These are phyloP conservation scores for Meda fulgida DNA, from an alignment of 2,797 vertebrate species.

Conservation along the genomic window DNA sequence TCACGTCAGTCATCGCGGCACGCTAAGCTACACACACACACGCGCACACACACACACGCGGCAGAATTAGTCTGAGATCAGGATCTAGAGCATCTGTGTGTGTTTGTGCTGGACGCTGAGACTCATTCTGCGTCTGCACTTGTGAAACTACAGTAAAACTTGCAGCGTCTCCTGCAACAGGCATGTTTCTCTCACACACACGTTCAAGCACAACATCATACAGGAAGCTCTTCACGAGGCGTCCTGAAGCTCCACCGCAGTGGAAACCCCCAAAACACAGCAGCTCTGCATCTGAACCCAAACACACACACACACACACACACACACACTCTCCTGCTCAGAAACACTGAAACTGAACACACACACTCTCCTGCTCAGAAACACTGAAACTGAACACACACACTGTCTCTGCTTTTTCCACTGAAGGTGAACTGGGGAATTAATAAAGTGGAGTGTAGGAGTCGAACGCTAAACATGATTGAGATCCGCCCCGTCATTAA, in stretches of 20 bases:
- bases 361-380: too few species aligned
- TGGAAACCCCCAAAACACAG: constrained; percentile 16
- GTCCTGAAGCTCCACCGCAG: neutral
- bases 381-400: too few species aligned
- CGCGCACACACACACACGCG: neutral
- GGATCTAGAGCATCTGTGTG: neutral
- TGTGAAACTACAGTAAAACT: neutral
- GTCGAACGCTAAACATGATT: neutral
- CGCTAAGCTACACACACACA: constrained; percentile 79
- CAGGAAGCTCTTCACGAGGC: neutral
- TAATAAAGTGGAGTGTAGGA: too few species aligned
- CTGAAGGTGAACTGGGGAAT: too few species aligned
- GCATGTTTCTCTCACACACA: too few species aligned
- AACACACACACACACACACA: neutral
- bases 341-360: too few species aligned
- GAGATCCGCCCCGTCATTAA: neutral
- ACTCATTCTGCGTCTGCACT: neutral
- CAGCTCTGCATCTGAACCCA: neutral
- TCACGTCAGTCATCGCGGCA: constrained; percentile 95
- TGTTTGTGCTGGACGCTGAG: neutral
- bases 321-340: too few species aligned
- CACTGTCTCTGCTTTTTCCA: too few species aligned
- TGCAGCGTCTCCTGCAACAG: too few species aligned
- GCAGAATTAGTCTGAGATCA: neutral
- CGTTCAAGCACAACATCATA: neutral